phyloP scores from a whole-genome alignment of 2,888 invertebrate species.

The Coleophora deauratella region DNA sequence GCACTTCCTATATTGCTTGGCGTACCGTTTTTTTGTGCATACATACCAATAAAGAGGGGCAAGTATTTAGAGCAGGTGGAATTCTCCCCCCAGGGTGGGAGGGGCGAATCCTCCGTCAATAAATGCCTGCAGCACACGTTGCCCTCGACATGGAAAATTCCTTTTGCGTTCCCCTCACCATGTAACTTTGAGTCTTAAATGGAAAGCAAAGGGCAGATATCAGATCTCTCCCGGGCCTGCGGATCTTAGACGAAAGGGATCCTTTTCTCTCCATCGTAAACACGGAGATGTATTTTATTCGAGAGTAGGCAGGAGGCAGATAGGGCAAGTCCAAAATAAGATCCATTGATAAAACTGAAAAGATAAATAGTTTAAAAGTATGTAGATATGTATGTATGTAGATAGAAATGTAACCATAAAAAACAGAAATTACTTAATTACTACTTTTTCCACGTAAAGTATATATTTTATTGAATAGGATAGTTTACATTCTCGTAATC shows the following conservation, averaged over 20 bases:
- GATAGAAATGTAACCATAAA: too few relatives aligned
- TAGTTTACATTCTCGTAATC: too few relatives aligned
- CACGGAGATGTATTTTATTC: slow-evolving; percentile 50
- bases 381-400: too few relatives aligned
- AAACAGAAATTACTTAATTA: too few relatives aligned
- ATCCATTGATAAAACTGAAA: too few relatives aligned
- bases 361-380: too few relatives aligned
- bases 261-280: slow-evolving; percentile 62
- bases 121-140: slow-evolving; percentile 65
- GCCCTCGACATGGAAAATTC: slow-evolving; percentile 61
- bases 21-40: slow-evolving; percentile 31
- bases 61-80: slow-evolving; percentile 60
- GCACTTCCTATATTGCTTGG: too few relatives aligned
- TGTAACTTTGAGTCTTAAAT: slow-evolving; percentile 15
- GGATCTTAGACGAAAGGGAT: slow-evolving; percentile 54
- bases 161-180: slow-evolving; percentile 19
- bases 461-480: too few relatives aligned
- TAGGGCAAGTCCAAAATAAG: not conserved
- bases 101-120: slow-evolving; percentile 56
- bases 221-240: too few relatives aligned
- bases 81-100: slow-evolving; percentile 42
- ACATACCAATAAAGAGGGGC: slow-evolving; percentile 43
- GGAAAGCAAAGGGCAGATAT: slow-evolving; percentile 10
- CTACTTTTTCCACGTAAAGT: too few relatives aligned
- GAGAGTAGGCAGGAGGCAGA: slow-evolving; percentile 30